phyloP scores from a whole-genome alignment of 2,888 invertebrate genomes.

The Microchrysa polita region DNA sequence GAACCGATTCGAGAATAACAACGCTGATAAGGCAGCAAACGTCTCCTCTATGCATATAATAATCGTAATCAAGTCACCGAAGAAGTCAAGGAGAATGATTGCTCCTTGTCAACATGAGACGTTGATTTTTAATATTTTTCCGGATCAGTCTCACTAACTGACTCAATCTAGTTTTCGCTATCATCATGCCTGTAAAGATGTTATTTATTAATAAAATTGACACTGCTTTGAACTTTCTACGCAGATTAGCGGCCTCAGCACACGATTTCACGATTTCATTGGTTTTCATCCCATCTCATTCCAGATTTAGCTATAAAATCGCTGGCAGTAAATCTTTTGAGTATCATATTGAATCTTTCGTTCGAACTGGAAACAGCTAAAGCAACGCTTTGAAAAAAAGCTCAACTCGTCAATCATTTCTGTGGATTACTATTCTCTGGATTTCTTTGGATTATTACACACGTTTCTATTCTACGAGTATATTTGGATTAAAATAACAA shows the following conservation, averaged over 20 bases:
- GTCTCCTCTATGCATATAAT: too few relatives aligned
- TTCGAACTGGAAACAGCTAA: slow-evolving; percentile 27
- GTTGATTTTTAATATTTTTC: slow-evolving; percentile 22
- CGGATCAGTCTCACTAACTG: slow-evolving; percentile 18
- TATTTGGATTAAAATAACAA: background rate
- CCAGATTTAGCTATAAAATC: slow-evolving; percentile 37
- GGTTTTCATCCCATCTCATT: slow-evolving; percentile 2
- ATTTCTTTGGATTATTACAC: background rate
- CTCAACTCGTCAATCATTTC: background rate
- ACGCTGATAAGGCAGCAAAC: slow-evolving; percentile 16
- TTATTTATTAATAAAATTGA: slow-evolving; percentile 18
- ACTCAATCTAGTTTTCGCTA: slow-evolving; percentile 26
- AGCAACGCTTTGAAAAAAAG: background rate
- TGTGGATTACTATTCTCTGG: background rate
- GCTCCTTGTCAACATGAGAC: slow-evolving; percentile 20
- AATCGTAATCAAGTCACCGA: background rate
- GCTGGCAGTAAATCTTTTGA: background rate
- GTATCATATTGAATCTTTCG: slow-evolving; percentile 10
- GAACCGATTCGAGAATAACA: slow-evolving; percentile 36
- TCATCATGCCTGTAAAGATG: slow-evolving; percentile 17
- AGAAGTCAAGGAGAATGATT: slow-evolving; percentile 38
- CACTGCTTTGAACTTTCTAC: slow-evolving; percentile 23
- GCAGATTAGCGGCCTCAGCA: slow-evolving; percentile 27
- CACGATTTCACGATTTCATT: background rate
- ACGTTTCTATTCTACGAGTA: background rate